Conservation (phyloP, 2,888 invertebrate genomes). For the Alcis repandata region DNA sequence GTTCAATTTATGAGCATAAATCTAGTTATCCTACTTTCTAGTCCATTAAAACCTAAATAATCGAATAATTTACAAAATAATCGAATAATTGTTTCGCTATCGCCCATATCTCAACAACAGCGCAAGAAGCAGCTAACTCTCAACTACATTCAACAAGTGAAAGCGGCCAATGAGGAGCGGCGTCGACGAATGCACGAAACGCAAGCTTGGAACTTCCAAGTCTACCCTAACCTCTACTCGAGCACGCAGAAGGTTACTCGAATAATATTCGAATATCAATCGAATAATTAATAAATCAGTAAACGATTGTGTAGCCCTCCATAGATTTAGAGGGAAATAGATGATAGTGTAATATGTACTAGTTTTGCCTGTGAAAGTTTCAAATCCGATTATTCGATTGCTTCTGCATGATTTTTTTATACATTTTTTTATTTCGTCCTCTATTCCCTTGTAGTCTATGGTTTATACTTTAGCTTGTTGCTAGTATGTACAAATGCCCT, state of each 20-base stretch:
- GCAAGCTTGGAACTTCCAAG: constrained; percentile 94
- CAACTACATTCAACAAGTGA: constrained; percentile 80
- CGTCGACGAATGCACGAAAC: constrained; percentile 70
- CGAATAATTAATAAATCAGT: background rate
- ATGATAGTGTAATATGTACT: background rate
- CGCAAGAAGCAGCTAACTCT: constrained; percentile 76
- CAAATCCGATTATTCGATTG: background rate
- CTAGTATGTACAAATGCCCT: background rate
- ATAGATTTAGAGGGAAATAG: background rate
- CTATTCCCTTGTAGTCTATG: background rate
- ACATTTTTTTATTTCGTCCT: too few species aligned
- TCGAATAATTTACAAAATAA: background rate
- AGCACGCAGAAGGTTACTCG: constrained; percentile 92
- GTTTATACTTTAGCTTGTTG: background rate
- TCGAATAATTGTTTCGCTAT: constrained; percentile 14
- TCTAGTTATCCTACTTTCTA: too few species aligned
- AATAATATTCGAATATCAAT: constrained; percentile 21
- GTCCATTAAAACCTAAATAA: too few species aligned
- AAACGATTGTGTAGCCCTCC: background rate
- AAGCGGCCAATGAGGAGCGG: constrained; percentile 74
- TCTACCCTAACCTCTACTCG: constrained; percentile 93
- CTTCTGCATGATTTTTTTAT: background rate
- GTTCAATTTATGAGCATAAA: too few species aligned
- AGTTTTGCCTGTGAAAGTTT: background rate
- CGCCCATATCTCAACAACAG: constrained; percentile 54